Conservation (phyloP, 2,797 vertebrate species). For the Rhinoraja longicauda region DNA sequence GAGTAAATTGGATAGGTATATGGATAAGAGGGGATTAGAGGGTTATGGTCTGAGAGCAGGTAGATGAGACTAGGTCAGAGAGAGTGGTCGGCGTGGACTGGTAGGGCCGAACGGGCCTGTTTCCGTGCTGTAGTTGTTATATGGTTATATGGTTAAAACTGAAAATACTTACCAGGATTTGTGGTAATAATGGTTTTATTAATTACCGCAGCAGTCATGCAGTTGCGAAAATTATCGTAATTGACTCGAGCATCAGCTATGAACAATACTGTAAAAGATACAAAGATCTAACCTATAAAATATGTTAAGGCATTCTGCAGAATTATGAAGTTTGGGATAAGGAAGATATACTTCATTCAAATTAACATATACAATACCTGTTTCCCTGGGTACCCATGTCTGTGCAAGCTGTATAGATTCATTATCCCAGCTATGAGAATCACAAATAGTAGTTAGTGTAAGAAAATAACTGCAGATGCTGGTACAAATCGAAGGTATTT, state of each 20-base stretch:
- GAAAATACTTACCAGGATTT: slow-evolving; percentile 75
- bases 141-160: no score
- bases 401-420: slow-evolving; percentile 82
- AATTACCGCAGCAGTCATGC: slow-evolving; percentile 82
- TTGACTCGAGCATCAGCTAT: slow-evolving; percentile 81
- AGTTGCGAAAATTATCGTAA: slow-evolving; percentile 85
- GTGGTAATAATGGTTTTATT: slow-evolving; percentile 90
- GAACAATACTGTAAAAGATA: slow-evolving; percentile 75
- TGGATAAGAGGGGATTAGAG: no score
- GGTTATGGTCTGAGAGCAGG: no score
- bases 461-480: no score
- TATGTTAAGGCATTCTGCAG: background rate
- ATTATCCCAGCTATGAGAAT: slow-evolving; percentile 81
- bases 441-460: slow-evolving; percentile 41
- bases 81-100: no score
- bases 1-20: no score
- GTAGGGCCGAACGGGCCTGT: no score
- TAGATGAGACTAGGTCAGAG: no score
- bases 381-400: slow-evolving; percentile 76
- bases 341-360: slow-evolving; percentile 44
- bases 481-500: no score
- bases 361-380: slow-evolving; percentile 62
- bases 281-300: background rate
- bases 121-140: no score
- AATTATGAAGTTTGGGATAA: background rate